A percentile compares a stretch with the other conserved stretches of the same genome.
phyloP scores from a whole-genome alignment of 2,888 invertebrate genomes.

The Strigamia transsilvanica region DNA sequence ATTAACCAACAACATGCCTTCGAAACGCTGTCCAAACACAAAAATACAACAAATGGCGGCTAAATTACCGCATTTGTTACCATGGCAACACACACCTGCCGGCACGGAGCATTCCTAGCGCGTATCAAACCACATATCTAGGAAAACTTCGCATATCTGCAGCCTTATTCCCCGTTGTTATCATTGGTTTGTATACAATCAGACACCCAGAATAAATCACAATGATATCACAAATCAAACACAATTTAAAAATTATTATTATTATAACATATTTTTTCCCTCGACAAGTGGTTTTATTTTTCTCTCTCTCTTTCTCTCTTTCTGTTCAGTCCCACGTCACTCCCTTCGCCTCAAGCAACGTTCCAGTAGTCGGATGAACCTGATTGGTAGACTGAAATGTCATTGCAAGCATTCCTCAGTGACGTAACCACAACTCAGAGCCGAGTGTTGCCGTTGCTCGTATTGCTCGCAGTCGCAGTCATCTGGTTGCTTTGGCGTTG shows the following conservation, averaged over 20 bases:
- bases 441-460: neutral
- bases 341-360: neutral
- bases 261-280: neutral
- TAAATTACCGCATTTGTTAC: neutral
- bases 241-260: neutral
- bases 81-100: neutral
- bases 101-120: neutral
- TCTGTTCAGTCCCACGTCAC: neutral
- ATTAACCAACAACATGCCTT: neutral
- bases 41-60: neutral
- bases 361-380: neutral
- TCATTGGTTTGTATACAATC: neutral
- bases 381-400: constrained; percentile 23
- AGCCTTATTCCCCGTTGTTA: neutral
- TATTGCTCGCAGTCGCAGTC: constrained; percentile 3
- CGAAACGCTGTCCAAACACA: neutral
- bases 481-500: constrained; percentile 34
- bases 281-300: neutral
- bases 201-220: neutral
- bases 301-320: neutral
- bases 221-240: neutral
- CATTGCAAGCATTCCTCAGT: constrained; percentile 22
- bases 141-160: neutral
- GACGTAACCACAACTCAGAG: neutral
- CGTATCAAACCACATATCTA: neutral